Evolutionary conservation across 2,113 vertebrate species (phyloP).

Genomic region (Budorcas taxicolor): DNA sequence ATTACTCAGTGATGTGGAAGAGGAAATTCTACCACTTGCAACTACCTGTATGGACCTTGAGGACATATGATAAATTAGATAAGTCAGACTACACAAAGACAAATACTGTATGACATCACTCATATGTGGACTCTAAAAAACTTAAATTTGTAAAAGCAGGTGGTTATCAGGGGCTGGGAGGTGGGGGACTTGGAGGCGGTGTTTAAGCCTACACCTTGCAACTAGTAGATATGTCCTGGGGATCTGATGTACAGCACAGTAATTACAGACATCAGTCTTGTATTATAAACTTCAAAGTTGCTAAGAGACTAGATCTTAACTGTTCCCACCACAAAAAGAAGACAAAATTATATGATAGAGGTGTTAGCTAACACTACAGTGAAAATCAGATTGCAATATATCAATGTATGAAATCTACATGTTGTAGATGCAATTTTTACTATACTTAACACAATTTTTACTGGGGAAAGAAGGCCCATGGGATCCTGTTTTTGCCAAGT

Average conservation of each 20-base stretch:
- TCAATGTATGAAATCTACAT: not conserved
- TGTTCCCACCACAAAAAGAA: not conserved
- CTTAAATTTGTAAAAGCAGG: not conserved
- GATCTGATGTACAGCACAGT: not conserved
- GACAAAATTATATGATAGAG: not conserved
- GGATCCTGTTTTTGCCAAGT: no score
- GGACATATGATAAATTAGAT: not conserved
- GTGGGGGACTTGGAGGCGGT: not conserved
- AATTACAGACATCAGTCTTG: not conserved
- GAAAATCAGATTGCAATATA: not conserved
- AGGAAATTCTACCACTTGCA: not conserved
- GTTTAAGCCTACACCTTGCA: not conserved
- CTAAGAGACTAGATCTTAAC: not conserved
- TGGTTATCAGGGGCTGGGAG: not conserved
- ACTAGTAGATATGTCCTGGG: not conserved
- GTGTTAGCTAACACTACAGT: not conserved
- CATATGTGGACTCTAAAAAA: not conserved
- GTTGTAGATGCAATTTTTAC: not conserved
- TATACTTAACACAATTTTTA: not conserved
- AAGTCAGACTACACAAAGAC: not conserved
- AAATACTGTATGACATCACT: not conserved
- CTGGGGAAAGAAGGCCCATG: not conserved
- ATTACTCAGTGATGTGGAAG: not conserved
- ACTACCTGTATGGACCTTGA: not conserved
- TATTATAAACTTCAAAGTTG: not conserved